Base-by-base conservation (phyloP, 2,113 vertebrate species). In the Epinephelus fuscoguttatus region DNA sequence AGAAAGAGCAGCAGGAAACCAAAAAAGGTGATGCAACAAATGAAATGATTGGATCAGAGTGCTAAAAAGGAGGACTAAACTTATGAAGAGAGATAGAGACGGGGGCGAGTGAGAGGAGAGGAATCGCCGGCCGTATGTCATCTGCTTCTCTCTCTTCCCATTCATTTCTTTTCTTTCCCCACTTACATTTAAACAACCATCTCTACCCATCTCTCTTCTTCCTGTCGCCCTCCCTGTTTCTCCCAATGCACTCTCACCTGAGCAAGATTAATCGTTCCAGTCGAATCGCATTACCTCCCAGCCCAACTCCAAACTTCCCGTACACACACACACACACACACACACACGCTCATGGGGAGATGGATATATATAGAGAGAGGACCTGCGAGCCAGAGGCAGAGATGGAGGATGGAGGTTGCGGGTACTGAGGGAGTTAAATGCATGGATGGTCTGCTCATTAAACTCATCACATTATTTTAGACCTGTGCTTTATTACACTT, bases 201-300 rank as follows among this genome's bases (percentile, higher is more conserved):
- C 78, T 75, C 78, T 80, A 55, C 78, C 85, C 85, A 86, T 90
- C 91, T 82, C 68, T 86, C 85, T 89, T 87, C 72, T 66, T 70
- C 52, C 86, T 77, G 79, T 89, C 77, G 68, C 82, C 73, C 80
- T 85, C 88, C 87, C 80, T 78, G 82, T 84, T 82, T 82, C 82
- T 89, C 89, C 89, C 88, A 77, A 27, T 66, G 88, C 89, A 89
- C 91, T 86, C 78, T 93, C 91, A 94, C 90, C 91, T 94, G 92
- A 96, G 91, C 91, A 95, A 95, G 95, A 96, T 95, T 93, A 94
- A 96, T 95, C 74, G 89, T 86, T 91, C 84, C 82, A 86, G 93
- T 95, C 94, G 86, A 93, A 86, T 94, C 88, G 88, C 91, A 95
- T 96, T 95, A 95, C 89, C 89, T 89, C 82, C 84, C 71, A 84